phyloP scores from a whole-genome alignment of 2,113 vertebrate genomes.

The Steatornis caripensis region DNA sequence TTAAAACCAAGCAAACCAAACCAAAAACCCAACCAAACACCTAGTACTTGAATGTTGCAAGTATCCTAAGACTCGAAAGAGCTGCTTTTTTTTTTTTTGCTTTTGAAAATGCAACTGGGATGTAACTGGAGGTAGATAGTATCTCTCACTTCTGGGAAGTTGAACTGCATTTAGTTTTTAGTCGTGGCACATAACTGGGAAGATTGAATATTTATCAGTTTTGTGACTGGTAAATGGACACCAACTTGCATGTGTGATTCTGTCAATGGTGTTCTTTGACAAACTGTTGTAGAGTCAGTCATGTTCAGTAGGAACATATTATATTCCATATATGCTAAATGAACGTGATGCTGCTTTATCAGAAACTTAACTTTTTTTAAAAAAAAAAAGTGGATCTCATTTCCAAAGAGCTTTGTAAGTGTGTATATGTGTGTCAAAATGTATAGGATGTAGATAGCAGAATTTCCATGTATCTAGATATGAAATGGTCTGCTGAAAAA shows the following conservation, averaged over 20 bases:
- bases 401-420: not conserved
- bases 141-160: not conserved
- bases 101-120: not conserved
- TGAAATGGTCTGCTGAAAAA: not conserved
- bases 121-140: not conserved
- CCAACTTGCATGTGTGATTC: not conserved
- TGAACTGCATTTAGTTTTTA: not conserved
- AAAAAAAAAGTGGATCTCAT: not conserved
- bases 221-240: not conserved
- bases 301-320: not conserved
- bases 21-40: not conserved
- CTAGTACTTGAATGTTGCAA: not conserved
- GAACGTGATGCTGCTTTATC: not conserved
- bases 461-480: not conserved
- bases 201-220: not conserved
- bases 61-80: not conserved
- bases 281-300: not conserved
- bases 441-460: not conserved
- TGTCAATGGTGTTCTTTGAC: not conserved
- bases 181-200: not conserved
- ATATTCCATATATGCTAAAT: not conserved
- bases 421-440: not conserved
- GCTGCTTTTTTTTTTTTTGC: not conserved
- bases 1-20: not conserved
- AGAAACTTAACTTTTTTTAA: not conserved